phyloP scores from a whole-genome alignment of 2,797 vertebrate genomes.

The Zalophus californianus region DNA sequence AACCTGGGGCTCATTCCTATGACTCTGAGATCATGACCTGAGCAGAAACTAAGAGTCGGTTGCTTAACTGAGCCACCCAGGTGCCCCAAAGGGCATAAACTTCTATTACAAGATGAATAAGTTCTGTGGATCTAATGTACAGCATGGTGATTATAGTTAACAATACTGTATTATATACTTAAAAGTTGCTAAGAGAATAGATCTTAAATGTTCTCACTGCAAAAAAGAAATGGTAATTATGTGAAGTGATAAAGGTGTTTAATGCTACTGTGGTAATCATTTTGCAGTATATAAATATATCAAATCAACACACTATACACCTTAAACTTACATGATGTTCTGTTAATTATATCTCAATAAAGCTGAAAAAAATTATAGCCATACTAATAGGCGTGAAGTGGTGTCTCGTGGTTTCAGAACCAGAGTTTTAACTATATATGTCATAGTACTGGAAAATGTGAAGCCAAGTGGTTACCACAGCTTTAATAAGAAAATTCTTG shows the following conservation, averaged over 20 bases:
- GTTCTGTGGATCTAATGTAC: not conserved
- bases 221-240: not conserved
- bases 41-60: not conserved
- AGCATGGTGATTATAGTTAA: not conserved
- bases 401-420: constrained; percentile 39
- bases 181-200: not conserved
- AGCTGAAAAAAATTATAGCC: not conserved
- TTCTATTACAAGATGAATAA: not conserved
- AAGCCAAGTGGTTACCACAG: not conserved
- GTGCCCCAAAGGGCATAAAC: not conserved
- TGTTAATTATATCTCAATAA: not conserved
- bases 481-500: not conserved
- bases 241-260: not conserved
- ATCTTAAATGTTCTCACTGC: not conserved
- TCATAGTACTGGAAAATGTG: not conserved
- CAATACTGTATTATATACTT: not conserved
- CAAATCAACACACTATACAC: not conserved
- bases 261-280: not conserved
- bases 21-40: not conserved
- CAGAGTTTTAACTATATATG: not conserved
- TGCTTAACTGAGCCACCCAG: not conserved
- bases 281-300: not conserved
- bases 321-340: constrained; percentile 20
- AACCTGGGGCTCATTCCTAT: not conserved
- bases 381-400: not conserved